Evolutionary conservation across 2,113 vertebrate species (phyloP).

Genomic region (Indicator indicator): DNA sequence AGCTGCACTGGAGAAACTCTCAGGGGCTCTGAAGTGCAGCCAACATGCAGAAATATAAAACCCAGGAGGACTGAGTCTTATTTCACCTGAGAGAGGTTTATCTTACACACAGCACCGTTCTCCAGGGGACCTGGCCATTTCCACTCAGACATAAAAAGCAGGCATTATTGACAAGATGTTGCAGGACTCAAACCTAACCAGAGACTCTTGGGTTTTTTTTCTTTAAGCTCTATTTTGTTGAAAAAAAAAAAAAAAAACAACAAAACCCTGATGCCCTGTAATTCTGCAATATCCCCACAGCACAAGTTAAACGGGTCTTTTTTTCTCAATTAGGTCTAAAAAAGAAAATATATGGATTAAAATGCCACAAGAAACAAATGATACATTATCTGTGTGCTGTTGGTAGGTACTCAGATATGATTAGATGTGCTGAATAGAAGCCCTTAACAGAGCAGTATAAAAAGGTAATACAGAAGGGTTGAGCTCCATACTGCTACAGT

Average conservation of each 20-base stretch:
- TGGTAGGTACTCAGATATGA: background rate
- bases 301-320: background rate
- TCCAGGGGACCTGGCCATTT: background rate
- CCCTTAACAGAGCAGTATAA: background rate
- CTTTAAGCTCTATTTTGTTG: background rate
- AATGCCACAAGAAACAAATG: background rate
- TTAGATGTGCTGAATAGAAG: background rate
- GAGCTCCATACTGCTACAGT: background rate
- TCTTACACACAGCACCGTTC: background rate
- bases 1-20: slow-evolving; percentile 25
- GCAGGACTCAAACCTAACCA: background rate
- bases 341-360: background rate
- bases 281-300: background rate
- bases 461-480: background rate
- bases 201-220: background rate
- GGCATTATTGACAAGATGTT: background rate
- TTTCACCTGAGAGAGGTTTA: slow-evolving; percentile 25
- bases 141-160: background rate
- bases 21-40: slow-evolving; percentile 42
- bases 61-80: slow-evolving; percentile 16
- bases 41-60: slow-evolving; percentile 55
- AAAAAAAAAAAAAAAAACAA: background rate
- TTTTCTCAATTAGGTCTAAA: background rate
- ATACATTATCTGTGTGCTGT: background rate
- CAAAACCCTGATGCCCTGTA: background rate